A percentile compares a stretch with the other conserved stretches of the same genome.
These are phyloP conservation scores for Psephotus haematonotus DNA, from an alignment of 2,113 vertebrate genomes.

Conservation along the genomic window DNA sequence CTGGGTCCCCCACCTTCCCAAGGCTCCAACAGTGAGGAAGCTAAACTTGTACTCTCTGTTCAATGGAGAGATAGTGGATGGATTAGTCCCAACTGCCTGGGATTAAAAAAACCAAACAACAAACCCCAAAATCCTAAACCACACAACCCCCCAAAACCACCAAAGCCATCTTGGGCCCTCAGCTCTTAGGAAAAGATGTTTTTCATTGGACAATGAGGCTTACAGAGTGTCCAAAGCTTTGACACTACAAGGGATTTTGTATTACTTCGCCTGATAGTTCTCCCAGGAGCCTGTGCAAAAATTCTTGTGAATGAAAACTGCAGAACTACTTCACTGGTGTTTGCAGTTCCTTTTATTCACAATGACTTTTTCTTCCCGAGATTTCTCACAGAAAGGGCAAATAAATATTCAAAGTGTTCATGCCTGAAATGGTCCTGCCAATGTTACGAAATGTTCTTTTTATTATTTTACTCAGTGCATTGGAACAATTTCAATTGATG, in stretches of 20 bases:
- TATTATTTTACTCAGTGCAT: not conserved
- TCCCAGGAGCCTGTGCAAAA: constrained; percentile 21
- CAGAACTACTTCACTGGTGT: not conserved
- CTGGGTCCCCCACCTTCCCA: not conserved
- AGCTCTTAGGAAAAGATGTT: not conserved
- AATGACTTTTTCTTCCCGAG: not conserved
- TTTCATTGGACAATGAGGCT: not conserved
- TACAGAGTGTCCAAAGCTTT: not conserved
- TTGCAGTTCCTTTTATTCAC: constrained; percentile 52
- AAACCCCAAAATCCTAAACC: not conserved
- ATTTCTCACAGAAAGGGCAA: constrained; percentile 13
- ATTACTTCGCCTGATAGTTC: constrained; percentile 5
- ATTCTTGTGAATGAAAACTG: constrained; percentile 9
- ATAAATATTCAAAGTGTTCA: constrained; percentile 46
- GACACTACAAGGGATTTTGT: not conserved
- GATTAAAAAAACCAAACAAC: not conserved
- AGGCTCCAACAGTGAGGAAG: not conserved
- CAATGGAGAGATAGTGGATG: not conserved
- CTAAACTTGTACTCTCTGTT: not conserved
- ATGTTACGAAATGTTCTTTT: not conserved
- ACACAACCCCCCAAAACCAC: not conserved
- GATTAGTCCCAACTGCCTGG: not conserved
- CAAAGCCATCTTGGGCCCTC: not conserved
- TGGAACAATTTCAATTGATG: not conserved
- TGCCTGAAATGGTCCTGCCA: not conserved